Evolutionary conservation across 2,113 vertebrate species (phyloP).

Genomic region (Cyanistes caeruleus): DNA sequence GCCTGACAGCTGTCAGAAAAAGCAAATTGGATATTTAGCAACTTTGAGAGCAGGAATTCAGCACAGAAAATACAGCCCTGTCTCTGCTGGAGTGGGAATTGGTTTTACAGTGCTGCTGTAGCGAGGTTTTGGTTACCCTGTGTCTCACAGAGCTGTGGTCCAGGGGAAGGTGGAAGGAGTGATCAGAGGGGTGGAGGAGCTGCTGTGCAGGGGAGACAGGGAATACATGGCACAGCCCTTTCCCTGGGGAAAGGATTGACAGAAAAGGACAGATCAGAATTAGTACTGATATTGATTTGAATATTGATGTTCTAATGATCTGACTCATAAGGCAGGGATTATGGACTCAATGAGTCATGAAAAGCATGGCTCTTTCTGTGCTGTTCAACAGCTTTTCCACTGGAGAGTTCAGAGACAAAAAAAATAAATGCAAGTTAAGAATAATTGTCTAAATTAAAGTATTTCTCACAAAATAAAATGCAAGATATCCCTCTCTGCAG

Average conservation of each 20-base stretch:
- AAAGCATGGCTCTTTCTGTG: not conserved
- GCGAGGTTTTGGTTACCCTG: not conserved
- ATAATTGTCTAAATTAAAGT: not conserved
- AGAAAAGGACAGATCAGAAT: not conserved
- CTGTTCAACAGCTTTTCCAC: not conserved
- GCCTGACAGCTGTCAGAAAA: constrained; percentile 42
- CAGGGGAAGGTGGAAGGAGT: not conserved
- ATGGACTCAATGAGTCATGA: not conserved
- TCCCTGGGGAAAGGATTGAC: not conserved
- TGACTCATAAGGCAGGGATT: not conserved
- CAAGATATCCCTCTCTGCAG: not conserved
- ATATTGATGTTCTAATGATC: not conserved
- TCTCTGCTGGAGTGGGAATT: not conserved
- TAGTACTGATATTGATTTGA: not conserved
- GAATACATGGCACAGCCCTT: not conserved
- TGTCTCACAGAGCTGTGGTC: too few relatives aligned
- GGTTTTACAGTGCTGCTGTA: accelerated
- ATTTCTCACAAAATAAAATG: not conserved
- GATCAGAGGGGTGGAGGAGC: not conserved
- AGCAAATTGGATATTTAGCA: not conserved
- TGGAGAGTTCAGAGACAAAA: not conserved
- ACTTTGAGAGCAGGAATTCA: not conserved
- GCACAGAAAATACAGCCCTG: not conserved
- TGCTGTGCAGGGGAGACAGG: not conserved
- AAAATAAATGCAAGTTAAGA: not conserved